phyloP scores from a whole-genome alignment of 2,113 vertebrate genomes.

The Macaca fascicularis region T2T-MFA8v1.1 NC_088384.1:120009501-120010000 shows the following conservation, averaged over 20 bases:
- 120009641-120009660: constrained; percentile 81
- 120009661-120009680: constrained; percentile 44
- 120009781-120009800: constrained; percentile 78
- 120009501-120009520: too few species aligned
- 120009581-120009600: rapidly evolving
- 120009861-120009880: too few species aligned
- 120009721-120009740: too few species aligned
- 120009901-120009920: too few species aligned
- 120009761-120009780: constrained; percentile 27
- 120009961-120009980: neutral
- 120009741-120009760: constrained; percentile 83
- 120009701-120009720: rapidly evolving
- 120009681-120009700: constrained; percentile 17
- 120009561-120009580: too few species aligned
- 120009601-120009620: too few species aligned
- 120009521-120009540: too few species aligned
- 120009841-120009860: too few species aligned
- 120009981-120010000: neutral
- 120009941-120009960: constrained; percentile 84
- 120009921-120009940: rapidly evolving
- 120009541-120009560: too few species aligned
- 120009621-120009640: too few species aligned
- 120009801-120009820: constrained; percentile 71
- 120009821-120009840: neutral
- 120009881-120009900: too few species aligned